These are phyloP conservation scores for Mythimna loreyi DNA, from an alignment of 2,888 invertebrate species.

Conservation along the genomic window DNA sequence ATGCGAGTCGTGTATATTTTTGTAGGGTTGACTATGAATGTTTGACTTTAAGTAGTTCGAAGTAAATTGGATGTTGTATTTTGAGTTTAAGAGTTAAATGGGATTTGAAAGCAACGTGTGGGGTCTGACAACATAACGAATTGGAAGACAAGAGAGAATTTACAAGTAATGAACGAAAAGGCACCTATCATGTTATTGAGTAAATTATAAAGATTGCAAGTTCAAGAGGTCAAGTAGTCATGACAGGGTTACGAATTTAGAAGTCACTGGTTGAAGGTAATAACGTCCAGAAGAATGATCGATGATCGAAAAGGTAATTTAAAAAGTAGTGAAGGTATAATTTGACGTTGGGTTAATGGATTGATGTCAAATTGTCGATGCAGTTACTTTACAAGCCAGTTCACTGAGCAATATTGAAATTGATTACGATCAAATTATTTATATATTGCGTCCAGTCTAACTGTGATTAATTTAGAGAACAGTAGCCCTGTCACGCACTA, in stretches of 20 bases:
- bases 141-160: conserved; percentile 6
- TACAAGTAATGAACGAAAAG: not conserved
- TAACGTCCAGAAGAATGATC: conserved; percentile 28
- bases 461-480: conserved; percentile 4
- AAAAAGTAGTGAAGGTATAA: conserved; percentile 19
- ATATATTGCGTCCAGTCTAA: not conserved
- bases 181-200: conserved; percentile 1
- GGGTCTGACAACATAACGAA: conserved; percentile 46
- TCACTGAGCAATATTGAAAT: conserved; percentile 33
- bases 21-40: conserved; percentile 61
- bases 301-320: conserved; percentile 24
- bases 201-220: conserved; percentile 18
- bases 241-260: conserved; percentile 50
- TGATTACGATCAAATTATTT: conserved; percentile 5
- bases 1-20: conserved; percentile 77
- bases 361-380: conserved; percentile 30
- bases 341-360: conserved; percentile 22
- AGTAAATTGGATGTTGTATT: conserved; percentile 59
- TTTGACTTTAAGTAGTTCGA: conserved; percentile 59
- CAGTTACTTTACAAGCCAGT: conserved; percentile 16
- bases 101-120: conserved; percentile 54
- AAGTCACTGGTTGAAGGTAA: conserved; percentile 32
- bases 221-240: conserved; percentile 45
- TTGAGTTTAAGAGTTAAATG: conserved; percentile 45
- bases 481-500: not conserved